Base-by-base conservation (phyloP, 2,888 invertebrate species). In the Slavum lentiscoides region DNA sequence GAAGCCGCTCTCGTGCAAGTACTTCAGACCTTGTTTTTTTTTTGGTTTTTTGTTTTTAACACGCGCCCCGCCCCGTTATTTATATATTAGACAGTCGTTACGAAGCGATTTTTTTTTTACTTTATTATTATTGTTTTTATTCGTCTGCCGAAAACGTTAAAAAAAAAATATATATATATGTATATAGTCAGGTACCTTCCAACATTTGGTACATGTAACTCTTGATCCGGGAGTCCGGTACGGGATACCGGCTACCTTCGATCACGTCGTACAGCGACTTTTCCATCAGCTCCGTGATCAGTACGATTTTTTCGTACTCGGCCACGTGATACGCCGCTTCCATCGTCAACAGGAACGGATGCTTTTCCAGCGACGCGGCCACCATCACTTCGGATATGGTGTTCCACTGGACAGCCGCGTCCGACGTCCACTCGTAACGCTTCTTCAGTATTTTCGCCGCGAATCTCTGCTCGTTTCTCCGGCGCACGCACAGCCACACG, bases 191-290 rank as follows among this genome's bases (percentile, higher is more conserved):
- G n/a, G 85, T 75, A 75, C 91, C 91, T 85, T 88, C 89, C 70
- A 90, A 86, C 75, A 91, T 86, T 85, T 92, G 91, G 85, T 89
- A 90, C 84, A 91, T 87, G 85, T 89, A 90, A 82, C 86, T 86
- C 85, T 89, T 89, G 1, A 90, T 89, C 84, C 87, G 87, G 11
- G 21, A 6, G 8, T 39, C 70, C 15, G 70, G 17, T 2, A 77
- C 6, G 2, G 64, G 62, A 17, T 55, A 64, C 55, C 62, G 55
- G 13, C 53, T 19, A 0, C 15, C 9, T 30, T 37, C n/a, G n/a
- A 77, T 70, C 0, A 77, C 9, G 53, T 77, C 64, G 19, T 77
- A 64, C 11, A 77, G 23, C 6, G 77, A 70, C 49, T 23, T 61
- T 39, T 62, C 70, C 77, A 77, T 77, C 4, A 77, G 5, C 19